Evolutionary conservation across 2,797 vertebrate species (phyloP).

Genomic region (Dryobates pubescens): DNA sequence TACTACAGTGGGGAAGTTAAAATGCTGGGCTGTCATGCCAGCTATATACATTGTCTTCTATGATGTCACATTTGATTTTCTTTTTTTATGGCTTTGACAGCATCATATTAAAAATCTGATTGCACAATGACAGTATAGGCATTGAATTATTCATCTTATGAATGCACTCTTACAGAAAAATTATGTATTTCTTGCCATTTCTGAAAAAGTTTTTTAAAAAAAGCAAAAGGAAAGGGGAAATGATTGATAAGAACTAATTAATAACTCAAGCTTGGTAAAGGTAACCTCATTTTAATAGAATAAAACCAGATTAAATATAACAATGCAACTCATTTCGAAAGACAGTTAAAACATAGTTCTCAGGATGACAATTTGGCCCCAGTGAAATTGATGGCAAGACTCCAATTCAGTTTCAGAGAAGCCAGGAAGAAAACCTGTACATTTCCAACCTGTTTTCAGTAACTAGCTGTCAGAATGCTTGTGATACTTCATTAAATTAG

Average conservation of each 20-base stretch:
- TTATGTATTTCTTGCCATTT: conserved; percentile 47
- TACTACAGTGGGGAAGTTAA: conserved; percentile 52
- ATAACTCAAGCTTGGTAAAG: conserved; percentile 29
- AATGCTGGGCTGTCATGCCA: conserved; percentile 24
- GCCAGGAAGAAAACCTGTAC: background rate
- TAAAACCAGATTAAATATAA: conserved; percentile 18
- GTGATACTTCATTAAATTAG: background rate
- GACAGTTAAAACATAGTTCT: conserved; percentile 4
- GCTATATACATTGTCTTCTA: conserved; percentile 26
- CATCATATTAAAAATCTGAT: conserved; percentile 61
- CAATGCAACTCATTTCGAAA: background rate
- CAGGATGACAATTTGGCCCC: background rate
- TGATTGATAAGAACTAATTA: conserved; percentile 34
- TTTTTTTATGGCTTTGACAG: conserved; percentile 46
- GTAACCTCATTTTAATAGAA: conserved; percentile 19
- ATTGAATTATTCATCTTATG: conserved; percentile 56
- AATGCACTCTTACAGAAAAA: background rate
- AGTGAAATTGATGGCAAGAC: background rate
- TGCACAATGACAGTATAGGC: conserved; percentile 13
- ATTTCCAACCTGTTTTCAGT: background rate
- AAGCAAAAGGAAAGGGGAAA: conserved; percentile 16
- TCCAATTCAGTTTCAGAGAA: background rate
- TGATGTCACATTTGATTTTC: conserved; percentile 61
- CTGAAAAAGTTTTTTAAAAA: conserved; percentile 21
- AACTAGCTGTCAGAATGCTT: background rate